phyloP scores from a whole-genome alignment of 2,888 invertebrate species.

The Proisotoma minuta region DNA sequence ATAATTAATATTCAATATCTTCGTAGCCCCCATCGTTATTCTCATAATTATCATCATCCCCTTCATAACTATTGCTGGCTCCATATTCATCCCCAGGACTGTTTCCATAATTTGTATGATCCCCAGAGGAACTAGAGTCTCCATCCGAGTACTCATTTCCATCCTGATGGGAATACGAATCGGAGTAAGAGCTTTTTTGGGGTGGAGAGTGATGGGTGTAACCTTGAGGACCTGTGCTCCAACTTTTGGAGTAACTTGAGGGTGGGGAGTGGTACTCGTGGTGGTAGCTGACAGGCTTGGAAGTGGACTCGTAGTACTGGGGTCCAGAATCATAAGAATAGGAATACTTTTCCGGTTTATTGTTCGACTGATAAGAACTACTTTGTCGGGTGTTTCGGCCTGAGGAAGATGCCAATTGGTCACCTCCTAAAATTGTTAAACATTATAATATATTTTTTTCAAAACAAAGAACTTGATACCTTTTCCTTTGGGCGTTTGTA shows the following conservation, averaged over 20 bases:
- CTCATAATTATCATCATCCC: neutral
- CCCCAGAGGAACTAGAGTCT: neutral
- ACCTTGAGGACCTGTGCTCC: constrained; percentile 3
- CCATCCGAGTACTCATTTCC: neutral
- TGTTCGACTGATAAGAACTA: constrained; percentile 4
- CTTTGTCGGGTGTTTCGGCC: constrained; percentile 8
- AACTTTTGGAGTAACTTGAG: constrained; percentile 5
- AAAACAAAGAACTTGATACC: neutral
- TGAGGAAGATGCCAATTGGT: neutral
- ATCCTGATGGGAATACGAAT: constrained; percentile 9
- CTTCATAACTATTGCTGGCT: neutral
- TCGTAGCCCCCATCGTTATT: neutral
- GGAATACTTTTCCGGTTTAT: constrained; percentile 5
- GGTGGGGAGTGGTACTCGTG: constrained; percentile 15
- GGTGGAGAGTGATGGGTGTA: constrained; percentile 3
- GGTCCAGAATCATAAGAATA: constrained; percentile 13
- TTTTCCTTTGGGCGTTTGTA: neutral
- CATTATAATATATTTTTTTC: neutral
- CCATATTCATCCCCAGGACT: neutral
- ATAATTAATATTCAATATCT: neutral
- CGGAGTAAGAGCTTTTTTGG: constrained; percentile 3
- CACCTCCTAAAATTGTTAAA: neutral
- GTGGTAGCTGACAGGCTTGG: constrained; percentile 8
- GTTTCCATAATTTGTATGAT: no score
- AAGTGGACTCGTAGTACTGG: constrained; percentile 17